Evolutionary conservation across 30 jellyfish, hydroid and myxozoan genomes (phyloP).

Genomic region (Sanderia malayensis): DNA sequence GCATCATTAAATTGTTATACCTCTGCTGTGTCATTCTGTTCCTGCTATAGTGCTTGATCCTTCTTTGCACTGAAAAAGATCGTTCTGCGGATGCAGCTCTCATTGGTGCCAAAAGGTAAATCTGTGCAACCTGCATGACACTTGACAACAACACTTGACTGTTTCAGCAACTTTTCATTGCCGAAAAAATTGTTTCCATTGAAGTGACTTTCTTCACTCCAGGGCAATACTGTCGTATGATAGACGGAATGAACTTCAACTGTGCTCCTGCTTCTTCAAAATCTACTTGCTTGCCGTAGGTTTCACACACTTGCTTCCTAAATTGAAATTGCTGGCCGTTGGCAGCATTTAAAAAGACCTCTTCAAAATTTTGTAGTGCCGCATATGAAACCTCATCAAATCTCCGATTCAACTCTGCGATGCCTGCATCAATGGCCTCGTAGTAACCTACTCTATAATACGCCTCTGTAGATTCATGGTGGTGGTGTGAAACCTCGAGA

Average conservation of each 20-base stretch:
- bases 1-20: slow-evolving; percentile 28
- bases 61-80: too few relatives aligned
- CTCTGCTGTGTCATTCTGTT: too few relatives aligned
- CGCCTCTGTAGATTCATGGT: slow-evolving; percentile 9
- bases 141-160: slow-evolving; percentile 6
- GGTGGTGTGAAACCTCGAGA: slow-evolving; percentile 15
- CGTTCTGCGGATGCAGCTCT: slow-evolving; percentile 44
- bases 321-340: slow-evolving; percentile 15
- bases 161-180: not conserved
- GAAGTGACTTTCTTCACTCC: too few relatives aligned
- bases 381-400: slow-evolving; percentile 31
- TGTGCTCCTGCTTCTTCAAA: too few relatives aligned
- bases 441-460: slow-evolving; percentile 16
- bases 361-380: too few relatives aligned
- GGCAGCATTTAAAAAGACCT: slow-evolving; percentile 28
- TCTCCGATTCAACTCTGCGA: slow-evolving; percentile 15
- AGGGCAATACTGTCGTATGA: too few relatives aligned
- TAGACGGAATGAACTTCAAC: too few relatives aligned
- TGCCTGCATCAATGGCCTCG: slow-evolving; percentile 38
- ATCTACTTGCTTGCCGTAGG: too few relatives aligned
- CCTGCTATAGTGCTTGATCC: too few relatives aligned
- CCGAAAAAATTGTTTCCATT: slow-evolving; percentile 1
- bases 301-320: too few relatives aligned
- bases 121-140: slow-evolving; percentile 23
- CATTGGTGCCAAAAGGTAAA: slow-evolving; percentile 50